Base-by-base conservation (phyloP, 2,888 invertebrate species). In the Diogma glabrata region DNA sequence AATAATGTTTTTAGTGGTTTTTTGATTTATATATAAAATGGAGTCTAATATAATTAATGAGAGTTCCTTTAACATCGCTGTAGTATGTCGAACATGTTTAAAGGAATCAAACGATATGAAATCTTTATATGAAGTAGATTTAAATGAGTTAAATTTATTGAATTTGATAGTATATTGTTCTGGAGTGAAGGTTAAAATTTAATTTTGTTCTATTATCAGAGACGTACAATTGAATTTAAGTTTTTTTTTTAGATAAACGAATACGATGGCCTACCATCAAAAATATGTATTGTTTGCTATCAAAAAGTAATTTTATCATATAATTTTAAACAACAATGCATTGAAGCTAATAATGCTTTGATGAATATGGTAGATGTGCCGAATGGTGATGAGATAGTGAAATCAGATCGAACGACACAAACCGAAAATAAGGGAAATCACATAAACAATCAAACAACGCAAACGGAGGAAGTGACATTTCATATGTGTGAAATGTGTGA, bases 41-140 rank as follows among this genome's bases (percentile, higher is more conserved):
- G n/a, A n/a, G n/a, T n/a, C n/a, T n/a, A n/a, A n/a, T n/a, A n/a
- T n/a, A n/a, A n/a, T n/a, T n/a, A n/a, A n/a, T n/a, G n/a, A n/a
- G n/a, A n/a, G n/a, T n/a, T n/a, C n/a, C n/a, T n/a, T n/a, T n/a
- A n/a, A n/a, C n/a, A n/a, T n/a, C n/a, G n/a, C n/a, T n/a, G n/a
- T 53, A 55, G 58, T 69, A 38, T 70, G 70, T 47, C 64, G 70
- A 17, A 63, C 67, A 33, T 70, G 70, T 54, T 57, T 70, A 53
- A 52, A 50, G 10, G 47, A 51, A 30, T 23, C 40, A 3, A 43
- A 33, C 14, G 36, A 38, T n/a, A 51, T 53, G 51, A 49, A 47
- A 51, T 33, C 36, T 2, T 49, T 68, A 62, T 50, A 53, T 46
- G 16, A 14, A 8, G n/a, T 14, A 8, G 23, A 43, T 22, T 20